Evolutionary conservation across 2,113 vertebrate genomes (phyloP).

Genomic region (Rhombomys opimus): DNA sequence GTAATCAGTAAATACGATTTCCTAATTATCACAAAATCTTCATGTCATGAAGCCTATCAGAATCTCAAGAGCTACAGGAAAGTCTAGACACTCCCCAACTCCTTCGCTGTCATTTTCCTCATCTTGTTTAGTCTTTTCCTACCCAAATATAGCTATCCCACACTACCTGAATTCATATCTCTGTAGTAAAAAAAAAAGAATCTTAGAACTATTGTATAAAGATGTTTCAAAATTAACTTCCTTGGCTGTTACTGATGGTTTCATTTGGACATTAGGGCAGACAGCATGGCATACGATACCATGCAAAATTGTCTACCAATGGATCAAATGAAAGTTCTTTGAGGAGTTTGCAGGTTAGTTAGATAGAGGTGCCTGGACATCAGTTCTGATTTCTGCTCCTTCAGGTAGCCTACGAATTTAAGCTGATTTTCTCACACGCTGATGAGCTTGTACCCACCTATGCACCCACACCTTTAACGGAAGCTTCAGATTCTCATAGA

Average conservation of each 20-base stretch:
- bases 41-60: not conserved
- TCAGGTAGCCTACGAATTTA: not conserved
- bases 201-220: not conserved
- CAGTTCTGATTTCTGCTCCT: not conserved
- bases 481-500: not conserved
- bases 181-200: not conserved
- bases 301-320: not conserved
- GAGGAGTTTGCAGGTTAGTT: not conserved
- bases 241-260: not conserved
- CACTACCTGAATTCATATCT: not conserved
- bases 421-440: not conserved
- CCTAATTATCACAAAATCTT: constrained; percentile 12
- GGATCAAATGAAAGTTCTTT: not conserved
- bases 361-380: not conserved
- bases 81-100: not conserved
- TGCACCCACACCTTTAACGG: not conserved
- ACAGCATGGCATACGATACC: not conserved
- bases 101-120: not conserved
- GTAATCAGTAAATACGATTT: constrained; percentile 32
- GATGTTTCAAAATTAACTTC: not conserved
- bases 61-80: not conserved
- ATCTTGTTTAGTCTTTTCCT: not conserved
- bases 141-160: not conserved
- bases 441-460: not conserved
- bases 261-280: not conserved